These are phyloP conservation scores for Caenorhabditis sp. DNA, from an alignment of 2,888 invertebrate genomes.

Conservation along the genomic window DNA sequence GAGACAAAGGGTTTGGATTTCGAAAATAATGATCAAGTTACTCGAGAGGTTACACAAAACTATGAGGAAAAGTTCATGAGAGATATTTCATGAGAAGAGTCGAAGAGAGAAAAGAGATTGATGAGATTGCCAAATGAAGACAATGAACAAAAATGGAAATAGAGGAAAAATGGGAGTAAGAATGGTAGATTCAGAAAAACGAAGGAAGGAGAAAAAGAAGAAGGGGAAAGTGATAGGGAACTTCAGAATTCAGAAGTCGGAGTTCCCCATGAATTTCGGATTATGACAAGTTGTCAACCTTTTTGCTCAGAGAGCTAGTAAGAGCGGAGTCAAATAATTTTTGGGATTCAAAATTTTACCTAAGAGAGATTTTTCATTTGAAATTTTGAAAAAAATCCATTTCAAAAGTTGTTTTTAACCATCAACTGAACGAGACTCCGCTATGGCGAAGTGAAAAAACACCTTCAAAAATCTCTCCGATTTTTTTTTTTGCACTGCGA, in stretches of 20 bases:
- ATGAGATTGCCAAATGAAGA: conserved; percentile 22
- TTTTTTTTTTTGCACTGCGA: no score
- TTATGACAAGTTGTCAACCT: conserved; percentile 13
- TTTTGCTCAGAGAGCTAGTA: neutral
- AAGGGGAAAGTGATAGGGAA: neutral
- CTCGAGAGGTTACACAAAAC: conserved; percentile 11
- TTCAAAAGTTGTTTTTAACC: no score
- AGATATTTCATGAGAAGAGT: conserved; percentile 8
- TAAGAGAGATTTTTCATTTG: no score
- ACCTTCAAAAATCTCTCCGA: no score
- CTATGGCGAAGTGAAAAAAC: no score
- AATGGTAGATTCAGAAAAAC: neutral
- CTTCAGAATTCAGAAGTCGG: neutral
- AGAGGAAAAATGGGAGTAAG: neutral
- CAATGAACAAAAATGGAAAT: conserved; percentile 12
- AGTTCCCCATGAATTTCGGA: conserved; percentile 3
- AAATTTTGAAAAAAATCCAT: no score
- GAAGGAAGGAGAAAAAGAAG: neutral
- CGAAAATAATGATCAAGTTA: conserved; percentile 31
- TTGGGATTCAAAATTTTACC: no score
- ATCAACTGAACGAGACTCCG: no score
- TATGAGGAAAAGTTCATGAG: neutral
- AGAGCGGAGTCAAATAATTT: neutral
- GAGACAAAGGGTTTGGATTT: conserved; percentile 17
- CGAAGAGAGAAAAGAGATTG: conserved; percentile 20